Evolutionary conservation across 2,113 vertebrate species (phyloP), one percentile per base, ranked within the genome.

Genomic region (Microcebus griseorufus): DNA sequence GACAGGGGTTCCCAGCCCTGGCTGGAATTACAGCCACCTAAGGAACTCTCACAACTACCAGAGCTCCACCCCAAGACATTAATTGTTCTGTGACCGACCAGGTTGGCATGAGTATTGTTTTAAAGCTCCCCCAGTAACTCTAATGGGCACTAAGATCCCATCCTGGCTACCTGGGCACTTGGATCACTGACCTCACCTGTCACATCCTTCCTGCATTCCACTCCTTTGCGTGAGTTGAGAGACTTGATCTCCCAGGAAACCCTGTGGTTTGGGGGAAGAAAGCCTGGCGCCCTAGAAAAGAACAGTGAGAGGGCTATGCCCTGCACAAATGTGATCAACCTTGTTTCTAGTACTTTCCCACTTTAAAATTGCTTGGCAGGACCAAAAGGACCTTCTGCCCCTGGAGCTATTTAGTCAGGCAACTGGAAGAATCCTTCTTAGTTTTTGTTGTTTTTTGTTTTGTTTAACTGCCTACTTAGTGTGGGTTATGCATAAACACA

Each of bases 371-470:
- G 34, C 45, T 79, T 88, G 39, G 37, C 69, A 82, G 53, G 65
- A 90, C 93, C 91, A 75, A 96, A 93, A 60, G 20, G 34, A 70
- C 29, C 39, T 88, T 81, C 78, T 91, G 65, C 37, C 29, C 76
- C 42, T 18, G 18, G 32, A 93, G 93, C 88, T 96, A 39, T 90
- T 76, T n/a, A 90, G 51, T 76, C 45, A 88, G 94, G 65, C 69
- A 90, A 22, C 14, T 75, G 55, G 20, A 65, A 96, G 62, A 92
- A 70, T 70, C 45, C 96, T 78, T 97, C 87, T 94, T 22, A 69
- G 32, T 86, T 85, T 81, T 17, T 48, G 58, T 58, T 78, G 62
- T 69, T 95, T 95, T 92, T 78, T 81, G 65, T 96, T 93, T 88
- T 95, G 18, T 84, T 83, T 96, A 62, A 48, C 29, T n/a, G 72